Evolutionary conservation across 2,113 vertebrate species (phyloP).

Genomic region (Syngnathoides biaculeatus): DNA sequence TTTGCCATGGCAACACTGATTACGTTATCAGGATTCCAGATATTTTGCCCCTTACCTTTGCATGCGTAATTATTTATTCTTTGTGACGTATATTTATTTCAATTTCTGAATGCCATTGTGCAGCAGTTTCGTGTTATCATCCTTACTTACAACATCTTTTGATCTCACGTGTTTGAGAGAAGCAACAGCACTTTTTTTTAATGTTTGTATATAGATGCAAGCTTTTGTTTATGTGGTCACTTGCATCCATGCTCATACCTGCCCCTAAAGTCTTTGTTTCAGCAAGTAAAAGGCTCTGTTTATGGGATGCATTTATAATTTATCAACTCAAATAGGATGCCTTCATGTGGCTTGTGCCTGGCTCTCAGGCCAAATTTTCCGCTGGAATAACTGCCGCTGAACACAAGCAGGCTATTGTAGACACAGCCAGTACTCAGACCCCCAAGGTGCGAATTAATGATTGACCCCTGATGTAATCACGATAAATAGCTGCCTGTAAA

Average conservation of each 20-base stretch:
- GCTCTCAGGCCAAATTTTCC: conserved; percentile 69
- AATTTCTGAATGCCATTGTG: conserved; percentile 7
- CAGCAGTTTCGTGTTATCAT: conserved; percentile 52
- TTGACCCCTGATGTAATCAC: conserved; percentile 80
- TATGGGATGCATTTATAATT: conserved; percentile 72
- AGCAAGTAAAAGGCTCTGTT: conserved; percentile 57
- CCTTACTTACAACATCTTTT: conserved; percentile 52
- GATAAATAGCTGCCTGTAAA: conserved; percentile 78
- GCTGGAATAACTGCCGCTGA: conserved; percentile 76
- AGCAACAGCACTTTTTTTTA: conserved; percentile 52
- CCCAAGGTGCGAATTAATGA: conserved; percentile 84
- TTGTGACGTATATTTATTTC: background rate
- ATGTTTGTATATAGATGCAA: too few relatives aligned
- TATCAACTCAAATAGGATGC: conserved; percentile 75
- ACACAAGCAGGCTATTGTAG: conserved; percentile 80
- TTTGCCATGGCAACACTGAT: conserved; percentile 63
- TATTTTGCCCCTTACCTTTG: conserved; percentile 13
- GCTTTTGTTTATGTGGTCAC: conserved; percentile 57
- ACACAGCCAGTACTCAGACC: conserved; percentile 65
- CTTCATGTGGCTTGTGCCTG: conserved; percentile 66
- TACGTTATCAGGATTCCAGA: conserved; percentile 49
- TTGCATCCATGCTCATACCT: conserved; percentile 43
- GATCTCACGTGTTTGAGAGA: conserved; percentile 55
- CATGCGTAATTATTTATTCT: background rate
- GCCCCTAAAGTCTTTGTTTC: conserved; percentile 60